Evolutionary conservation across 2,113 vertebrate genomes (phyloP).

Genomic region (Rhadina sibilatrix): DNA sequence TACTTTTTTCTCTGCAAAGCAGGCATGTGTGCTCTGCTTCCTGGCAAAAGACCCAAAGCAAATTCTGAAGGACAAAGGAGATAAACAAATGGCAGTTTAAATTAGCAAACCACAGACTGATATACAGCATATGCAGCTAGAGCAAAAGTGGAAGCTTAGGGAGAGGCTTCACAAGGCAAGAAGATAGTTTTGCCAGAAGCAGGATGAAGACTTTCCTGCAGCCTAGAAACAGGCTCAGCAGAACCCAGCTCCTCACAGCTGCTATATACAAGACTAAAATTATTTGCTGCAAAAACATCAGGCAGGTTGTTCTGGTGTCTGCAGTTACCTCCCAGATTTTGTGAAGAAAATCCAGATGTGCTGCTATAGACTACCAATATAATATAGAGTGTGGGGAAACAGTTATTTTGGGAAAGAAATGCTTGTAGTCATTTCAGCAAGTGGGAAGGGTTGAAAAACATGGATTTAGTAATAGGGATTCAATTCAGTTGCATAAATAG

Average conservation of each 20-base stretch:
- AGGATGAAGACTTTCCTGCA: neutral
- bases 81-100: neutral
- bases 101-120: constrained; percentile 22
- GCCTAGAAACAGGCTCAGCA: neutral
- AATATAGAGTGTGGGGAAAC: neutral
- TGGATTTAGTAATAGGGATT: neutral
- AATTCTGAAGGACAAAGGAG: constrained; percentile 14
- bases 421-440: neutral
- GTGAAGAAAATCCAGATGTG: neutral
- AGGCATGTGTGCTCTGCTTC: neutral
- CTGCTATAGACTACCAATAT: neutral
- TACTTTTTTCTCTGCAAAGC: neutral
- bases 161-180: neutral
- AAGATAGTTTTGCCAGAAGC: neutral
- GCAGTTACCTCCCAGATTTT: neutral
- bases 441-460: neutral
- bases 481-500: neutral
- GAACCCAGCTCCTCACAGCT: neutral
- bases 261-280: neutral
- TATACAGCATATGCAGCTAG: neutral
- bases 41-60: neutral
- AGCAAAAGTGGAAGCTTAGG: constrained; percentile 13
- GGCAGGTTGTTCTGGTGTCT: neutral
- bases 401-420: neutral
- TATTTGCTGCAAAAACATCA: neutral